These are phyloP conservation scores for Parnassius glacialis DNA, from an alignment of 2,888 invertebrate species.

Conservation along the genomic window DNA sequence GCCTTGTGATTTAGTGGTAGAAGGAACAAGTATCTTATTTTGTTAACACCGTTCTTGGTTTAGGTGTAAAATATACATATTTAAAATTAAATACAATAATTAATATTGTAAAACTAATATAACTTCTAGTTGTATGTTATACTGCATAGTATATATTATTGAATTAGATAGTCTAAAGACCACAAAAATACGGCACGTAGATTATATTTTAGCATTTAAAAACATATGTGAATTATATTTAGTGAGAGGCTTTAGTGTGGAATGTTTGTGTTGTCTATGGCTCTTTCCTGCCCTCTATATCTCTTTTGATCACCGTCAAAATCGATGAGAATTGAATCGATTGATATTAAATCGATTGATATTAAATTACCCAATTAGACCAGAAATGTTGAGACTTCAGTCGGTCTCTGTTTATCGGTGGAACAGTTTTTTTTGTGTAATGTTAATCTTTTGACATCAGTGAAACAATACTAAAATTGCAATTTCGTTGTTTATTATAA, in stretches of 20 bases:
- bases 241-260: slow-evolving; percentile 62
- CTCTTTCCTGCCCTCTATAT: slow-evolving; percentile 30
- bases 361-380: no score
- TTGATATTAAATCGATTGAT: not conserved
- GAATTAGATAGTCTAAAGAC: slow-evolving; percentile 52
- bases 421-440: no score
- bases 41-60: slow-evolving; percentile 36
- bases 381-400: no score
- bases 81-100: slow-evolving; percentile 38
- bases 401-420: no score
- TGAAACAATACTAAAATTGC: no score
- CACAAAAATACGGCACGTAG: slow-evolving; percentile 52
- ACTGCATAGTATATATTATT: slow-evolving; percentile 32
- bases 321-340: not conserved
- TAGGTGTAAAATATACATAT: slow-evolving; percentile 40
- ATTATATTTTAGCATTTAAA: slow-evolving; percentile 61
- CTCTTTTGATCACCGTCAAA: slow-evolving; percentile 10
- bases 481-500: no score
- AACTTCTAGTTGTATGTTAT: slow-evolving; percentile 42
- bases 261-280: slow-evolving; percentile 36
- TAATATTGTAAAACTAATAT: slow-evolving; percentile 48
- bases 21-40: slow-evolving; percentile 34
- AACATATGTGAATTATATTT: slow-evolving; percentile 46
- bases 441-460: no score
- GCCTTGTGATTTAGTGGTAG: slow-evolving; percentile 45